A percentile compares a stretch with the other conserved stretches of the same genome.
Evolutionary conservation across 2,888 invertebrate genomes (phyloP).

Genomic region (Dicyrtomina minuta): DNA sequence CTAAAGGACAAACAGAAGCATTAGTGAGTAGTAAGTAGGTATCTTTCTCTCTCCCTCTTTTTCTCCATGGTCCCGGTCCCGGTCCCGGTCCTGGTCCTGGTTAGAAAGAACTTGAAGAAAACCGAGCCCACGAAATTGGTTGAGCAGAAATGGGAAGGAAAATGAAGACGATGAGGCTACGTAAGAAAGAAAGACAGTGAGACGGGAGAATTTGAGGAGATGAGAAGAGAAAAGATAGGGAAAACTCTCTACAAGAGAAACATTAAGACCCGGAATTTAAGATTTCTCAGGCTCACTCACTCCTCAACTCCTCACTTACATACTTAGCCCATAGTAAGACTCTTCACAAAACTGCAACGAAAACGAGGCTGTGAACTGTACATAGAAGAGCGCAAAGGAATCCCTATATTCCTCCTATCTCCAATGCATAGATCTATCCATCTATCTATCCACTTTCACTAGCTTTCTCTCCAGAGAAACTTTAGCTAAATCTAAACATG

Average conservation of each 20-base stretch:
- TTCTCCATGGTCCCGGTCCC: too few species aligned
- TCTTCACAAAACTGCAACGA: not conserved
- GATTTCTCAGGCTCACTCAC: constrained; percentile 21
- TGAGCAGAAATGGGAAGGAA: constrained; percentile 1
- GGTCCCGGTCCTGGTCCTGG: too few species aligned
- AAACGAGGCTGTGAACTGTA: too few species aligned
- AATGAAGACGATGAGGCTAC: not conserved
- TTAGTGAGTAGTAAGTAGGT: too few species aligned
- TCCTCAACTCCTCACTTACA: constrained; percentile 2
- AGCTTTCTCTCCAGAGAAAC: too few species aligned
- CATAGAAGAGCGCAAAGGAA: not conserved
- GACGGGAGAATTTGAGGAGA: not conserved
- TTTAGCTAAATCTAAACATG: too few species aligned
- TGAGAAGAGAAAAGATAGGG: constrained; percentile 19
- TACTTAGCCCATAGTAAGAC: not conserved
- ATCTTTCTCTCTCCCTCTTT: too few species aligned
- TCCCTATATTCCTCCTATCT: constrained; percentile 26
- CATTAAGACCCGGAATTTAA: constrained; percentile 32
- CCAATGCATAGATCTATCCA: not conserved
- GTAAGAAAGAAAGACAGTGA: constrained; percentile 9
- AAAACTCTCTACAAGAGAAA: constrained; percentile 16
- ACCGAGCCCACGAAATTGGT: too few species aligned
- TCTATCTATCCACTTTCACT: too few species aligned
- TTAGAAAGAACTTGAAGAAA: too few species aligned
- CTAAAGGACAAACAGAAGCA: too few species aligned